Evolutionary conservation across 2,888 invertebrate genomes (phyloP), one percentile per base, ranked within the genome.

Genomic region (Hydropsyche betteni): DNA sequence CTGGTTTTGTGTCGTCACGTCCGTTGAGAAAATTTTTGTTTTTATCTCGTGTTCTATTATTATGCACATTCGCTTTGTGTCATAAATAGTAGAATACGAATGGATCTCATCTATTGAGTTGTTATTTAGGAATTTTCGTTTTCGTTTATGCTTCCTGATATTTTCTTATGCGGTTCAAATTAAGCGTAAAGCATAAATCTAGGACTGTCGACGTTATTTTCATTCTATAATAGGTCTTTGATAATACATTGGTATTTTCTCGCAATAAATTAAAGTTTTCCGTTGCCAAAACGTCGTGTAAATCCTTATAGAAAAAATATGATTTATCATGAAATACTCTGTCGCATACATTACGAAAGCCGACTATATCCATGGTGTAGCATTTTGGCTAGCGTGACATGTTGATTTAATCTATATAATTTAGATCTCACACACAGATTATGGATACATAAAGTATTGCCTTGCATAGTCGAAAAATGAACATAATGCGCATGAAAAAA

Each of bases 361-460:
- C 6, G n/a, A 6, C 24, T 16, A 24, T 10, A 61, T 44, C 44
- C 44, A 8, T 44, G 44, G 44, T 44, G 7, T 44, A 10, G 44
- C 44, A 44, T 44, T 44, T 44, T 44, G 44, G 44, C 36, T 64
- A 36, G 58, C 58, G 58, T 64, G 36, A 64, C 64, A 36, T 64
- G 64, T 64, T 64, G 64, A 64, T 64, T 64, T n/a, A 64, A 64
- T 64, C 64, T 64, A 36, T 64, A 36, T 34, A 64, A 64, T 64
- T 64, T 64, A 64, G 64, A 64, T 64, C 64, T 36, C 34, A 64
- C 58, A 36, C 34, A 64, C 34, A 10, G 64, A 64, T 64, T 36
- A 12, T 64, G n/a, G 5, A 24, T 10, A 61, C 16, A 61, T 61
- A 61, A 61, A 61, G 34, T 33, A 33, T 7, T 24, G 16, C 4